Base-by-base conservation (phyloP, 2,797 vertebrate genomes). In the Scarus forsteni region DNA sequence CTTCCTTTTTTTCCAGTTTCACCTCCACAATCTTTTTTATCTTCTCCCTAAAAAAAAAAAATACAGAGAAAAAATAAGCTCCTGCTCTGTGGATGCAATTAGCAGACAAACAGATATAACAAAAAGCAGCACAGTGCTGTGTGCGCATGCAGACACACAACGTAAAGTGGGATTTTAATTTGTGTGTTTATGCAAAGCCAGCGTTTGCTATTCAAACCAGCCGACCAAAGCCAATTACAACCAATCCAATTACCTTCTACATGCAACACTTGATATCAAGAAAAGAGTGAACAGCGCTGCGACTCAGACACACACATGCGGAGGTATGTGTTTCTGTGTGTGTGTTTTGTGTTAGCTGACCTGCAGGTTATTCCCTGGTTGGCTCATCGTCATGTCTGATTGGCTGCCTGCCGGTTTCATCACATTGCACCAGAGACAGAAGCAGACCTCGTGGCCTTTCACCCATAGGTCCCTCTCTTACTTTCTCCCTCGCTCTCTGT, bases 361-460 rank as follows among this genome's bases (percentile, higher is more conserved):
- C 91, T 70, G 72, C 79, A 65, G 88, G 89, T 93, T 89, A 90
- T 82, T 91, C 82, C 79, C 81, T 60, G 73, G 79, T 89, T 84
- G 86, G 90, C 83, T 90, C 84, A 63, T 87, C 74, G 75, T 88
- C 79, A 69, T 66, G 86, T 89, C 73, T 92, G 89, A 92, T 92
- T 93, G 92, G 89, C 88, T 76, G 85, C 81, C 81, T 86, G 90
- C 88, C 83, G 83, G 84, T 88, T 90, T 93, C 90, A 91, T 93
- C 90, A 89, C 90, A 88, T 89, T 90, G 85, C 91, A 84, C 83
- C 84, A 88, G 83, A 91, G 81, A 89, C 85, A 83, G 90, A 90
- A 89, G 78, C 83, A 85, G 81, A 92, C 91, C 91, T 88, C 7
- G 12, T 88, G 86, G 83, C 90, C 87, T 88, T 75, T 90, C 85